Evolutionary conservation across 2,113 vertebrate species (phyloP).

Genomic region (Raja brachyura): DNA sequence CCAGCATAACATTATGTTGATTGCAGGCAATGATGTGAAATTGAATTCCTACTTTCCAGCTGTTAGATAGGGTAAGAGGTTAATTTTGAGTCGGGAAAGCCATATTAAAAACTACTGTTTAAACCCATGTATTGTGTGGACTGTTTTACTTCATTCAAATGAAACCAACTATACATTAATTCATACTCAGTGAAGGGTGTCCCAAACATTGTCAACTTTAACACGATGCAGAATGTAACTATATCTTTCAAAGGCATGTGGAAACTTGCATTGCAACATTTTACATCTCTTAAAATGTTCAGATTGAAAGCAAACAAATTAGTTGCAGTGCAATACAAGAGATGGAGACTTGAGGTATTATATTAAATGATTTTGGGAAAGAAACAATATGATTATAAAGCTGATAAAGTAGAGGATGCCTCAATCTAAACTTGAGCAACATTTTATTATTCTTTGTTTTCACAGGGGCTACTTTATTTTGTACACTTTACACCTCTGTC

Average conservation of each 20-base stretch:
- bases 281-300: background rate
- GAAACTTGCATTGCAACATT: background rate
- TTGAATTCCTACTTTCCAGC: conserved; percentile 36
- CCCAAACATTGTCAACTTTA: background rate
- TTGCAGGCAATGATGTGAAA: conserved; percentile 29
- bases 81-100: conserved; percentile 31
- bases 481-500: background rate
- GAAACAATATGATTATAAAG: no score
- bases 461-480: background rate
- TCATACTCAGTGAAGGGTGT: conserved; percentile 4
- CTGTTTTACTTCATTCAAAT: background rate
- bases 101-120: background rate
- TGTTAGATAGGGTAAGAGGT: conserved; percentile 12
- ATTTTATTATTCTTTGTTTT: background rate
- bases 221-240: background rate
- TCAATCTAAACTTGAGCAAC: background rate
- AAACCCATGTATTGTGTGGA: background rate
- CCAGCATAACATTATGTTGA: conserved; percentile 24
- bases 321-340: background rate
- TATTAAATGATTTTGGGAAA: no score
- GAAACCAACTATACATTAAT: conserved; percentile 5
- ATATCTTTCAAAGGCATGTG: background rate
- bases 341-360: background rate
- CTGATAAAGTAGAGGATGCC: no score
- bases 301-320: background rate